Conservation (phyloP, 2,888 invertebrate genomes). For the Iphiclides podalirius region DNA sequence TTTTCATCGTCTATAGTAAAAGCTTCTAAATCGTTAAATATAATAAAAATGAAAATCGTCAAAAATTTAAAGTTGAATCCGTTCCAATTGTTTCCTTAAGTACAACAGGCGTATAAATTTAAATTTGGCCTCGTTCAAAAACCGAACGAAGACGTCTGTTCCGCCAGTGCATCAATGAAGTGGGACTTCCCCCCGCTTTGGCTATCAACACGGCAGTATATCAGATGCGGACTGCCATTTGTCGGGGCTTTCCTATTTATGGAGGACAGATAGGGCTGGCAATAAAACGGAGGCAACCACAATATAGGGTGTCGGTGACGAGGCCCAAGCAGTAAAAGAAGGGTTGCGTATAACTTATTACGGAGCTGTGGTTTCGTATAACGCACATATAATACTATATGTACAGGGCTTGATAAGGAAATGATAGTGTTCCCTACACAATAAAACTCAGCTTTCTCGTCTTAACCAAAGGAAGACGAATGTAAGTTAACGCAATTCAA, state of each 20-base stretch:
- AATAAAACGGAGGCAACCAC: conserved; percentile 23
- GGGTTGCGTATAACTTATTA: conserved; percentile 13
- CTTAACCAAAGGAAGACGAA: too few relatives aligned
- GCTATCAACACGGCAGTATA: conserved; percentile 27
- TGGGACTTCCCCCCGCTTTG: conserved; percentile 24
- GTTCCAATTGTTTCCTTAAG: too few relatives aligned
- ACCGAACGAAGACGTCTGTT: conserved; percentile 4
- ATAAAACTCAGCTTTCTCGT: too few relatives aligned
- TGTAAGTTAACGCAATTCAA: too few relatives aligned
- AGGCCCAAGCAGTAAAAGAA: conserved; percentile 12
- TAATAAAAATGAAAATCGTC: too few relatives aligned
- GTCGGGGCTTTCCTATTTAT: conserved; percentile 26
- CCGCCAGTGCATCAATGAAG: conserved; percentile 26
- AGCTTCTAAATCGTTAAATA: too few relatives aligned
- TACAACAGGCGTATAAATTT: too few relatives aligned
- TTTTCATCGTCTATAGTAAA: too few relatives aligned
- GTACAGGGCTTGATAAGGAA: neutral
- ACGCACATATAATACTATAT: neutral
- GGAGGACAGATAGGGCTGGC: conserved; percentile 24
- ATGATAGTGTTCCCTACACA: neutral
- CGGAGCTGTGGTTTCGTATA: neutral
- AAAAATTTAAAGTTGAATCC: too few relatives aligned
- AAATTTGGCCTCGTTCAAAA: too few relatives aligned
- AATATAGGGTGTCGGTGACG: conserved; percentile 19
- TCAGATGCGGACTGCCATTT: conserved; percentile 26